Conservation (phyloP, 2,888 invertebrate species). For the Chaitophorus viminalis region DNA sequence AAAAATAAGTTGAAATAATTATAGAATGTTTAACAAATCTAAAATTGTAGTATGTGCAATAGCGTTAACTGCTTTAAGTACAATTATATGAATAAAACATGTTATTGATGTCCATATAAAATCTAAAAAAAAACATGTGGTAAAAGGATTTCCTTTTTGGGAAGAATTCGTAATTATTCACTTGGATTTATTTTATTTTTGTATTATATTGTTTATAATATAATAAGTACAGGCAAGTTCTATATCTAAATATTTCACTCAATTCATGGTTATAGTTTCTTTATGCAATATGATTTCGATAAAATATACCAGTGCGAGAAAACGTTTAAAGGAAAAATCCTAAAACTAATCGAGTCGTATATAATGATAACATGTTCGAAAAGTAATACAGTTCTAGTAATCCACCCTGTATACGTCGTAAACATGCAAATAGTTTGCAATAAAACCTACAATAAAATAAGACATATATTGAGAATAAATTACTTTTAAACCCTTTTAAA, state of each 20-base stretch:
- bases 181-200: no score
- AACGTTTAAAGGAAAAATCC: neutral
- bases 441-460: neutral
- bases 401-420: neutral
- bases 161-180: constrained; percentile 3
- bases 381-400: neutral
- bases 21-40: no score
- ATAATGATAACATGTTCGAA: neutral
- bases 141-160: neutral
- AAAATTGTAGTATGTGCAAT: no score
- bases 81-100: constrained; percentile 41
- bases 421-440: constrained; percentile 37
- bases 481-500: neutral
- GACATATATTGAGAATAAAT: constrained; percentile 4
- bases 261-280: no score
- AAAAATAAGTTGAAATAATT: no score
- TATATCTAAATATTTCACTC: no score
- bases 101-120: neutral
- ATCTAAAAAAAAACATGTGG: neutral
- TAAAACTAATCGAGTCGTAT: neutral
- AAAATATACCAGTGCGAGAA: neutral
- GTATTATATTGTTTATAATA: no score
- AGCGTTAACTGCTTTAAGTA: neutral
- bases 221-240: no score
- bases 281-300: neutral